A percentile compares a stretch with the other conserved stretches of the same genome.
Evolutionary conservation across 2,888 invertebrate genomes (phyloP).

Genomic region (Tetanocera ferruginea): DNA sequence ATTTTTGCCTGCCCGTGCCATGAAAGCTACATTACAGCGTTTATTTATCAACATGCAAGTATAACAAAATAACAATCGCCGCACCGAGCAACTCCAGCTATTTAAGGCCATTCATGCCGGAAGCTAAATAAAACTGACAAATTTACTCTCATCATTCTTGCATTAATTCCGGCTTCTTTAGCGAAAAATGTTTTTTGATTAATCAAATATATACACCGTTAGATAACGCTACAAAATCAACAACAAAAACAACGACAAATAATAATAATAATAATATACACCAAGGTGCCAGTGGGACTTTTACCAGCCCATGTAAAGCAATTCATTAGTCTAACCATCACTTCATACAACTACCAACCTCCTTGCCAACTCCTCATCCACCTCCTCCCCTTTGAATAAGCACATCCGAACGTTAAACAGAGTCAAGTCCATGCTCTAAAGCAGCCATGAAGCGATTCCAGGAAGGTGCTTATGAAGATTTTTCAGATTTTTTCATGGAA

Average conservation of each 20-base stretch:
- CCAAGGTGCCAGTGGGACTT: constrained; percentile 5
- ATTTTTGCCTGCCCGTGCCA: too few relatives aligned
- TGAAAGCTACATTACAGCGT: too few relatives aligned
- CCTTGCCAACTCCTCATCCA: too few relatives aligned
- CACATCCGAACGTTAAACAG: constrained; percentile 9
- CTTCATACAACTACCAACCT: background rate
- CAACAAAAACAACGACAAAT: background rate
- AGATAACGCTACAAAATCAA: constrained; percentile 4
- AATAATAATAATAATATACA: background rate
- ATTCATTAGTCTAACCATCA: background rate
- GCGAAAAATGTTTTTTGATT: constrained; percentile 53
- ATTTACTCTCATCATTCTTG: constrained; percentile 67
- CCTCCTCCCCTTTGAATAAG: background rate
- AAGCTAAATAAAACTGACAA: constrained; percentile 54
- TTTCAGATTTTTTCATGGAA: background rate
- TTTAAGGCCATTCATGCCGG: background rate
- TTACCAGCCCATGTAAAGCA: background rate
- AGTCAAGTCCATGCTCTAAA: constrained; percentile 1
- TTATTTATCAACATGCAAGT: too few relatives aligned
- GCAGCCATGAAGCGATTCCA: background rate
- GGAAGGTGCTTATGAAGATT: background rate
- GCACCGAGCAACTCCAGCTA: background rate
- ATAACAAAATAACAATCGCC: too few relatives aligned
- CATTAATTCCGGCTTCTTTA: constrained; percentile 66
- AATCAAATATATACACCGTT: constrained; percentile 46